Evolutionary conservation across 2,113 vertebrate species (phyloP).

Genomic region (Rhinichthys klamathensis): DNA sequence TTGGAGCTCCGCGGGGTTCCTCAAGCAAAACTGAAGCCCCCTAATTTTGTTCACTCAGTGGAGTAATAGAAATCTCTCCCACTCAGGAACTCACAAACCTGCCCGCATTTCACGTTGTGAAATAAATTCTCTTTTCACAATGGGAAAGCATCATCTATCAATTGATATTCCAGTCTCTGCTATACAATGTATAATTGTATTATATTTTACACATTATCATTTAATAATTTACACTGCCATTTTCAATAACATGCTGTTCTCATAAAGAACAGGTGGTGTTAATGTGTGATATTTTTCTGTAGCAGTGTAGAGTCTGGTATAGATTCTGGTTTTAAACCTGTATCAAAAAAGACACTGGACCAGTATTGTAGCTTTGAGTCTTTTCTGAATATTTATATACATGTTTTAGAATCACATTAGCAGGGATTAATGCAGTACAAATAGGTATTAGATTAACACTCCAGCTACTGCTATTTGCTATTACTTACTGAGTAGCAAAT

Average conservation of each 20-base stretch:
- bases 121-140: slow-evolving; percentile 28
- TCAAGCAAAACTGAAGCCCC: slow-evolving; percentile 3
- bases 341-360: background rate
- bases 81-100: slow-evolving; percentile 9
- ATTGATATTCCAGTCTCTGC: background rate
- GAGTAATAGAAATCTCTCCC: slow-evolving; percentile 37
- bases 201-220: background rate
- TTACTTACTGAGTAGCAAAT: no score
- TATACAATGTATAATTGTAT: background rate
- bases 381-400: background rate
- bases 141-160: background rate
- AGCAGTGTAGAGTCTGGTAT: background rate
- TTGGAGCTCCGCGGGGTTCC: slow-evolving; percentile 25
- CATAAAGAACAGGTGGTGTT: background rate
- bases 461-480: no score
- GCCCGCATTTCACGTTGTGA: slow-evolving; percentile 14
- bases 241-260: slow-evolving; percentile 1
- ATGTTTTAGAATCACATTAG: background rate
- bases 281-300: background rate
- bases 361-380: background rate
- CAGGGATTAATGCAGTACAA: no score
- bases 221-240: background rate
- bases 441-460: no score
- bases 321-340: background rate
- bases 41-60: slow-evolving; percentile 26